These are phyloP conservation scores for Leptogaster cylindrica DNA, from an alignment of 2,888 invertebrate genomes.

Conservation along the genomic window DNA sequence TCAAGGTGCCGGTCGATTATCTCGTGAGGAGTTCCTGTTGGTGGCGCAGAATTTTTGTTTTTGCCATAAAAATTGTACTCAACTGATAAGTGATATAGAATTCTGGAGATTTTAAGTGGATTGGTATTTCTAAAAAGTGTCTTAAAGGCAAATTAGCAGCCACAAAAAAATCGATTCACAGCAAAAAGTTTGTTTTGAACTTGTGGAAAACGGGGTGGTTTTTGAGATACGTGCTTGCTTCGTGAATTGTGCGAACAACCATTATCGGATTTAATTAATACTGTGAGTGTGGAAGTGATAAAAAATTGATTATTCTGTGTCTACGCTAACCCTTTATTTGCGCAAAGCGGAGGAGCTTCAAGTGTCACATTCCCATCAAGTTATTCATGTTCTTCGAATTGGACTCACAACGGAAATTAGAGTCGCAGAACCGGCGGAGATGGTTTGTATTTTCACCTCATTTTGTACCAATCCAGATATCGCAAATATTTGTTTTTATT, in stretches of 20 bases:
- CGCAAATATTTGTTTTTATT: slow-evolving; percentile 28
- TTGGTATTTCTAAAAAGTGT: background rate
- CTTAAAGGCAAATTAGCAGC: background rate
- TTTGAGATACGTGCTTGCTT: background rate
- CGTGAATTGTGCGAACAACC: slow-evolving; percentile 24
- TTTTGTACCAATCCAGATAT: slow-evolving; percentile 2
- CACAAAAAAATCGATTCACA: slow-evolving; percentile 19
- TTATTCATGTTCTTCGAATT: slow-evolving; percentile 15
- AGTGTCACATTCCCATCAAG: background rate
- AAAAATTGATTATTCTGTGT: slow-evolving; percentile 18
- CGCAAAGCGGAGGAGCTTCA: background rate
- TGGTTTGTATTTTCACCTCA: slow-evolving; percentile 28
- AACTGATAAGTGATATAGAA: slow-evolving; percentile 17
- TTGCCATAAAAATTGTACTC: slow-evolving; percentile 3
- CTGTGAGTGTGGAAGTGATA: slow-evolving; percentile 1
- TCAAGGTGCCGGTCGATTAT: slow-evolving; percentile 34
- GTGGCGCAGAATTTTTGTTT: slow-evolving; percentile 3
- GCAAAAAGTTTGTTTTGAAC: background rate
- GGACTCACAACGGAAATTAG: background rate
- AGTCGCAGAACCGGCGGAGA: slow-evolving; percentile 20
- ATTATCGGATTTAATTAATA: slow-evolving; percentile 29
- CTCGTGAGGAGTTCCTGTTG: background rate
- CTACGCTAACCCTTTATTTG: slow-evolving; percentile 19
- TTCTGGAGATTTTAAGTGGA: background rate
- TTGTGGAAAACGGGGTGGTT: background rate